phyloP scores from a whole-genome alignment of 2,888 invertebrate species.

The Pediacus dermestoides region DNA sequence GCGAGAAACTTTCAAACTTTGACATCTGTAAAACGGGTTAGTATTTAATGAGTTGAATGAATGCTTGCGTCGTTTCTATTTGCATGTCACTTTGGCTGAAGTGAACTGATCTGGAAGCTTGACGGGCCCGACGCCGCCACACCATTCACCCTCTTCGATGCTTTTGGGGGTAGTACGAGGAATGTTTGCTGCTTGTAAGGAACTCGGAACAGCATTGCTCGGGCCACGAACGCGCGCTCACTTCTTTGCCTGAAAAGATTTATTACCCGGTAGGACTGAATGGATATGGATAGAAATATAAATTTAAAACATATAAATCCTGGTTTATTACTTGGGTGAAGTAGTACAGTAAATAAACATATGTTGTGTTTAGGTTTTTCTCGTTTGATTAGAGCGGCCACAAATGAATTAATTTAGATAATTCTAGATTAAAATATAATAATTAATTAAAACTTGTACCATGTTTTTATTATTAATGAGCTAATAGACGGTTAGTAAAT shows the following conservation, averaged over 20 bases:
- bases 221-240: constrained; percentile 12
- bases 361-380: no score
- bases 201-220: constrained; percentile 5
- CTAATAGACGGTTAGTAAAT: no score
- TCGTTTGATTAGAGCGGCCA: no score
- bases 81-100: constrained; percentile 44
- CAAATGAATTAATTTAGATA: no score
- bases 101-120: constrained; percentile 41
- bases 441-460: no score
- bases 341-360: constrained; percentile 30
- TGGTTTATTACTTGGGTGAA: constrained; percentile 39
- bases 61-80: constrained; percentile 44
- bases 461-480: no score
- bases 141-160: constrained; percentile 6
- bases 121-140: no score
- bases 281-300: constrained; percentile 44
- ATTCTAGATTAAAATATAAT: no score
- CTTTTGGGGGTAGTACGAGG: constrained; percentile 13
- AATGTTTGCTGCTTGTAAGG: constrained; percentile 19
- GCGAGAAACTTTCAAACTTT: constrained; percentile 31
- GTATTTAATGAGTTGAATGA: constrained; percentile 44
- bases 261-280: constrained; percentile 44
- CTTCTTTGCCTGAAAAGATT: constrained; percentile 40
- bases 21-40: constrained; percentile 36
- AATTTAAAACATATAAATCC: constrained; percentile 47